Evolutionary conservation across 2,888 invertebrate genomes (phyloP).

Genomic region (Choreutis nemorana): DNA sequence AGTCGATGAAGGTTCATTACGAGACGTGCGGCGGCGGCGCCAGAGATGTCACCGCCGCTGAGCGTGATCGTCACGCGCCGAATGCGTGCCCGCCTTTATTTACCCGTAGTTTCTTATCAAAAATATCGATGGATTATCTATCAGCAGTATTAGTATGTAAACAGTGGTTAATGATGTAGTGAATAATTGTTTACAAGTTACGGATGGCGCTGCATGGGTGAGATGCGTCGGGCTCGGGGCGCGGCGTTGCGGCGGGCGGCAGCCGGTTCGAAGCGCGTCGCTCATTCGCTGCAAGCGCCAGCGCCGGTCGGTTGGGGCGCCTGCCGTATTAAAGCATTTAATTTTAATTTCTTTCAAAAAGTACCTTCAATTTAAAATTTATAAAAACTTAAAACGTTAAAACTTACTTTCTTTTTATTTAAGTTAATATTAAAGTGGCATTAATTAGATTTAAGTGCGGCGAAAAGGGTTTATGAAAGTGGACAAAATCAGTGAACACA

Average conservation of each 20-base stretch:
- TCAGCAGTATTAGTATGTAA: constrained; percentile 20
- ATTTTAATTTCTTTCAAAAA: constrained; percentile 14
- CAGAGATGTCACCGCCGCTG: constrained; percentile 29
- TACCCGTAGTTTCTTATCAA: constrained; percentile 28
- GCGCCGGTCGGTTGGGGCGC: constrained; percentile 38
- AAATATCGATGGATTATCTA: constrained; percentile 31
- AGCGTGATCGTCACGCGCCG: constrained; percentile 46
- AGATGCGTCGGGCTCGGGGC: constrained; percentile 18
- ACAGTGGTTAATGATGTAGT: constrained; percentile 28
- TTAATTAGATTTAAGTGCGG: too few relatives aligned
- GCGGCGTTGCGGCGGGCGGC: constrained; percentile 13
- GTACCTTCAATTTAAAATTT: constrained; percentile 26
- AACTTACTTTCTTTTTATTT: too few relatives aligned
- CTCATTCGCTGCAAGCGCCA: constrained; percentile 39
- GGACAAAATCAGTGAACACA: too few relatives aligned
- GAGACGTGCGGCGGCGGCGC: constrained; percentile 27
- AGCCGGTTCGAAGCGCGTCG: constrained; percentile 12
- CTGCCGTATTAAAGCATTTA: constrained; percentile 11
- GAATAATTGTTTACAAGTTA: constrained; percentile 30
- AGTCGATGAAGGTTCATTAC: too few relatives aligned
- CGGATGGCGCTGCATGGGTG: constrained; percentile 29
- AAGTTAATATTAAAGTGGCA: too few relatives aligned
- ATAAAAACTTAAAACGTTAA: background rate
- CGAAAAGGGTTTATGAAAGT: too few relatives aligned
- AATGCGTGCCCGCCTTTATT: constrained; percentile 38